Evolutionary conservation across 2,888 invertebrate genomes (phyloP).

Genomic region (Nymphalis c-album): DNA sequence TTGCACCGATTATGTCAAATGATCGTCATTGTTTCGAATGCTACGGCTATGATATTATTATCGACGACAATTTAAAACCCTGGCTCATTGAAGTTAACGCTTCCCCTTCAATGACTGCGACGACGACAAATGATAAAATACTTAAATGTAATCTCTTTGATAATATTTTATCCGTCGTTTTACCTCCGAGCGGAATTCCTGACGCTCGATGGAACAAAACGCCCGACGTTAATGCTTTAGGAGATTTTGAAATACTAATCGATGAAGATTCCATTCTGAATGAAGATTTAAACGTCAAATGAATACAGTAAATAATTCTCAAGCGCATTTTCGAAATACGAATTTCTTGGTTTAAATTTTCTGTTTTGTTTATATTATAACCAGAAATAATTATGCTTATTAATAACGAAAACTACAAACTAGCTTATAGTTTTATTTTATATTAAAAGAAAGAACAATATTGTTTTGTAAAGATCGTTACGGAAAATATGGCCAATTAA

Average conservation of each 20-base stretch:
- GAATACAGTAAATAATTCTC: background rate
- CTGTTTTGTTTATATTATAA: background rate
- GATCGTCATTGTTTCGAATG: conserved; percentile 96
- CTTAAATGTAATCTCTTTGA: conserved; percentile 96
- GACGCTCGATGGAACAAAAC: conserved; percentile 95
- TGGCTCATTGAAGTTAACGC: conserved; percentile 98
- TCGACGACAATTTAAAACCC: conserved; percentile 95
- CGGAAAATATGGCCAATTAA: no score
- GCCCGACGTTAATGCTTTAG: conserved; percentile 87
- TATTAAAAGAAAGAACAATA: no score
- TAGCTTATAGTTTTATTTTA: no score
- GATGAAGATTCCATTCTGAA: conserved; percentile 90
- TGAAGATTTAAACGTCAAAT: conserved; percentile 68
- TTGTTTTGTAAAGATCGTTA: no score
- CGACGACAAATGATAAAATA: conserved; percentile 96
- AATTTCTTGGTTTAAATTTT: background rate
- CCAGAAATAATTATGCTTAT: no score
- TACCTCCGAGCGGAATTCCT: conserved; percentile 93
- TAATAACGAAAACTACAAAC: no score
- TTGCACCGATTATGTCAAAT: conserved; percentile 95
- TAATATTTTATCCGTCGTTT: conserved; percentile 93
- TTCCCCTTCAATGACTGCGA: conserved; percentile 94
- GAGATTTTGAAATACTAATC: conserved; percentile 91
- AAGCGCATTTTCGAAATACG: background rate
- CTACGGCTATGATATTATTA: conserved; percentile 98